Conservation (phyloP, 2,797 vertebrate species). For the Philypnodon macrostomus region DNA sequence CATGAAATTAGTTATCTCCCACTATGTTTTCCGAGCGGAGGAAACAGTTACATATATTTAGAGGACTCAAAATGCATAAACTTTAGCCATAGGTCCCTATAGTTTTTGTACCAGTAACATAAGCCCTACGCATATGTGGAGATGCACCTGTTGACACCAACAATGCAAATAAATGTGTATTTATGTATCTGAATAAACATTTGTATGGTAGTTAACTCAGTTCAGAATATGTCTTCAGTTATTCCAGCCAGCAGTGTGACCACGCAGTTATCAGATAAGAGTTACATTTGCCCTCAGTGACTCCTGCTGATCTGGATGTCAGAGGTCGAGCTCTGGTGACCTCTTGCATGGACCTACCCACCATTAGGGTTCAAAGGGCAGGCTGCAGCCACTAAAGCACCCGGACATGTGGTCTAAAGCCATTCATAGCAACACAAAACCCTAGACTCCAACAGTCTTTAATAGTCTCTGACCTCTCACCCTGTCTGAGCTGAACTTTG, state of each 20-base stretch:
- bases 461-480: constrained; percentile 60
- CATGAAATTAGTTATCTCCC: neutral
- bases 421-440: constrained; percentile 55
- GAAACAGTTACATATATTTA: neutral
- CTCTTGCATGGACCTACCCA: constrained; percentile 42
- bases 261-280: constrained; percentile 39
- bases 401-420: constrained; percentile 44
- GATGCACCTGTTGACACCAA: neutral
- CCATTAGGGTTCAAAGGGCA: constrained; percentile 60
- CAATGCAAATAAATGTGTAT: neutral
- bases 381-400: constrained; percentile 49
- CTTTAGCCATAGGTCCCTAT: neutral
- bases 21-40: constrained; percentile 1
- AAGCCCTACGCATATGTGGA: neutral
- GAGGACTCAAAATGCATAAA: neutral
- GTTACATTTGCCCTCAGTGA: constrained; percentile 55
- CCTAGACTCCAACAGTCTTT: constrained; percentile 61
- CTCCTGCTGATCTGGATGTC: constrained; percentile 41
- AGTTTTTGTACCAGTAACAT: no score
- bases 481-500: constrained; percentile 44
- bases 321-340: constrained; percentile 41
- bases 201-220: neutral
- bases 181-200: neutral
- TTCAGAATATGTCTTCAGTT: neutral
- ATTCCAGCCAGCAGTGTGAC: constrained; percentile 15